Evolutionary conservation across 2,888 invertebrate genomes (phyloP).

Genomic region (Hirudinaria manillensis): DNA sequence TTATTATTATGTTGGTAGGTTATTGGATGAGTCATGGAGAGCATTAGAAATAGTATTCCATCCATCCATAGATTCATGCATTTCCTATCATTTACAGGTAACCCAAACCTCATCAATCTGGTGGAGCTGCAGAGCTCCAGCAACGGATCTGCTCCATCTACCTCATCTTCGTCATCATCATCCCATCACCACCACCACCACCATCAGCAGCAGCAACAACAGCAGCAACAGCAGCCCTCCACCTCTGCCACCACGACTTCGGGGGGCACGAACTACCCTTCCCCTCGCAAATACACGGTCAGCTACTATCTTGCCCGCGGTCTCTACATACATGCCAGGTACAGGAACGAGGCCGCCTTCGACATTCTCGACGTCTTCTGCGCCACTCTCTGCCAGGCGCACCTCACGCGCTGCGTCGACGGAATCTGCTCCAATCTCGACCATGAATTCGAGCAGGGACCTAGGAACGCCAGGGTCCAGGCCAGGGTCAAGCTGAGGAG

Average conservation of each 20-base stretch:
- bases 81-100: conserved; percentile 17
- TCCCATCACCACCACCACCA: not conserved
- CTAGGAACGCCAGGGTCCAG: conserved; percentile 36
- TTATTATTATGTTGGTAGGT: too few relatives aligned
- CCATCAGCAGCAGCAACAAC: not conserved
- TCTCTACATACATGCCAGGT: conserved; percentile 40
- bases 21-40: too few relatives aligned
- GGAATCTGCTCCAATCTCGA: conserved; percentile 39
- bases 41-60: too few relatives aligned
- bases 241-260: not conserved
- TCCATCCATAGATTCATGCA: too few relatives aligned
- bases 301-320: conserved; percentile 40
- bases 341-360: conserved; percentile 39
- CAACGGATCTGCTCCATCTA: not conserved
- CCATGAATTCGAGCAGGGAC: conserved; percentile 38
- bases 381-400: conserved; percentile 38
- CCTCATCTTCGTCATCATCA: conserved; percentile 1
- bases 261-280: conserved; percentile 5
- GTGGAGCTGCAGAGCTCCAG: conserved; percentile 36
- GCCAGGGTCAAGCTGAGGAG: conserved; percentile 32
- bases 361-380: conserved; percentile 40
- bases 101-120: conserved; percentile 39
- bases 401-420: conserved; percentile 35
- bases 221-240: conserved; percentile 2
- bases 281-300: conserved; percentile 36